Conservation (phyloP, 2,888 invertebrate genomes). For the Agrenia bidenticulata region DNA sequence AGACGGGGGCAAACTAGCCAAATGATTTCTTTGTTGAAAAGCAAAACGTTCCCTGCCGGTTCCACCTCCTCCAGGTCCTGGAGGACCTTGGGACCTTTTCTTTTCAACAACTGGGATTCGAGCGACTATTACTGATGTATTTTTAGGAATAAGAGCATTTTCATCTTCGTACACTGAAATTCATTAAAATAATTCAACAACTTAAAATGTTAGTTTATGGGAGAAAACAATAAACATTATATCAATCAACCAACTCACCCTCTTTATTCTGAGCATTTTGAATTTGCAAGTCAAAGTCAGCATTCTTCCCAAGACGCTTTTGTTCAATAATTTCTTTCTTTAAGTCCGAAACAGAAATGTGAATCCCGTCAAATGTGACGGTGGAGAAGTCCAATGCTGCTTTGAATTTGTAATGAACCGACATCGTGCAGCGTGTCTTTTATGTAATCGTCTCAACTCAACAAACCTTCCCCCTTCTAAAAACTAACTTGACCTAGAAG, state of each 20-base stretch:
- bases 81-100: constrained; percentile 60
- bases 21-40: constrained; percentile 30
- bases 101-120: constrained; percentile 81
- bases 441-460: too few relatives aligned
- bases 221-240: background rate
- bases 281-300: constrained; percentile 93
- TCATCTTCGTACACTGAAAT: constrained; percentile 84
- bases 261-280: constrained; percentile 96
- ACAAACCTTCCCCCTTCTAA: too few relatives aligned
- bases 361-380: constrained; percentile 93
- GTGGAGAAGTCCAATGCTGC: constrained; percentile 94
- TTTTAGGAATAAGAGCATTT: constrained; percentile 89
- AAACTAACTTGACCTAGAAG: too few relatives aligned
- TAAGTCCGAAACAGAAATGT: constrained; percentile 91
- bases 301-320: constrained; percentile 88
- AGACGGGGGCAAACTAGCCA: constrained; percentile 25
- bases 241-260: constrained; percentile 64
- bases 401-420: constrained; percentile 98
- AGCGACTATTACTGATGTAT: constrained; percentile 92
- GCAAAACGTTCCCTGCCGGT: constrained; percentile 25
- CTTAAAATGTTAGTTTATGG: background rate
- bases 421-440: too few relatives aligned
- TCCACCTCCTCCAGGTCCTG: constrained; percentile 24
- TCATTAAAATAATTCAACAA: background rate
- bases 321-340: constrained; percentile 93